These are phyloP conservation scores for Sipha flava DNA, from an alignment of 1,140 invertebrate genomes.

Conservation along the genomic window DNA sequence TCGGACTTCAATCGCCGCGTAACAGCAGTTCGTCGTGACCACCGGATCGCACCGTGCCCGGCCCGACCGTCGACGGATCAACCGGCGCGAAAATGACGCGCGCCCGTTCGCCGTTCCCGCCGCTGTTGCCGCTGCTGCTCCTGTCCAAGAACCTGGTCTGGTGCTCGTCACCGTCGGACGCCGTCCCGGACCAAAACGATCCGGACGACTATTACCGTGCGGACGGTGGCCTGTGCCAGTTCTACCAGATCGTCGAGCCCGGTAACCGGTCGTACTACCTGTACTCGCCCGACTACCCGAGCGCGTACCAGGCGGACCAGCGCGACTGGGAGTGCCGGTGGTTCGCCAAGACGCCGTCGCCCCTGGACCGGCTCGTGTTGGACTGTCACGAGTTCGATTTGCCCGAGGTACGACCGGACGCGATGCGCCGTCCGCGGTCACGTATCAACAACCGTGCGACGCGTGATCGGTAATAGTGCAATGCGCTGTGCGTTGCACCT, in stretches of 20 bases:
- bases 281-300: conserved; percentile 17
- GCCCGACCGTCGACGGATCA: too few species aligned
- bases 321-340: neutral
- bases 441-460: too few species aligned
- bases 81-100: too few species aligned
- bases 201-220: neutral
- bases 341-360: neutral
- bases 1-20: too few species aligned
- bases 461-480: too few species aligned
- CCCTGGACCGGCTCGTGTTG: neutral
- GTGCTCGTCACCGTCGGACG: too few species aligned
- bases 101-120: neutral
- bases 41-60: too few species aligned
- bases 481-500: too few species aligned
- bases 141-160: too few species aligned
- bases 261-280: conserved; percentile 7
- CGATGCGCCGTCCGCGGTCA: too few species aligned
- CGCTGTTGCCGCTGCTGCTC: neutral
- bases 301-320: neutral
- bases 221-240: neutral
- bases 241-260: neutral
- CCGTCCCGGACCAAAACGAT: neutral
- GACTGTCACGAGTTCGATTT: conserved; percentile 3
- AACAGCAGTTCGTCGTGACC: too few species aligned
- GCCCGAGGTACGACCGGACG: neutral